A percentile compares a stretch with the other conserved stretches of the same genome.
These are phyloP conservation scores for Lycaena phlaeas DNA, from an alignment of 2,888 invertebrate species.

Conservation along the genomic window DNA sequence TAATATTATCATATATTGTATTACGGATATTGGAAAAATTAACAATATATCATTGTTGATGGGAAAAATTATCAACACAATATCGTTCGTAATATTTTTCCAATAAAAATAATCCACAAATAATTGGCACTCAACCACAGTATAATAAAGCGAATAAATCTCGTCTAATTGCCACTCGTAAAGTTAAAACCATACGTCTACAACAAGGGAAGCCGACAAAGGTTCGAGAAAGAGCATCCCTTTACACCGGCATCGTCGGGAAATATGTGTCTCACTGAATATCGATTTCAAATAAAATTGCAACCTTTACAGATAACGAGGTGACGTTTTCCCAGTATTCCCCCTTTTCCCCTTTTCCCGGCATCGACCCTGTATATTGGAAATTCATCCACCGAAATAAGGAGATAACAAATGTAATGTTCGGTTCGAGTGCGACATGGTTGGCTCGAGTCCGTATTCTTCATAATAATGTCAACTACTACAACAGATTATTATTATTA, in stretches of 20 bases:
- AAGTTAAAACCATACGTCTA: not conserved
- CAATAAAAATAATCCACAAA: slow-evolving; percentile 12
- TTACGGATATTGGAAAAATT: too few relatives aligned
- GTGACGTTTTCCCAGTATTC: slow-evolving; percentile 67
- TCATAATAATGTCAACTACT: slow-evolving; percentile 1
- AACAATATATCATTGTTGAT: too few relatives aligned
- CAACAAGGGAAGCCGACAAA: not conserved
- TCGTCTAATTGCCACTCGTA: not conserved
- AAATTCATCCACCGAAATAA: slow-evolving; percentile 71
- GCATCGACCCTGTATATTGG: slow-evolving; percentile 46
- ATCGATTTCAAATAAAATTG: slow-evolving; percentile 74
- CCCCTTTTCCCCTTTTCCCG: slow-evolving; percentile 60
- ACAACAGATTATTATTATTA: slow-evolving; percentile 1
- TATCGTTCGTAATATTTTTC: not conserved
- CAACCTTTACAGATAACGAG: slow-evolving; percentile 73
- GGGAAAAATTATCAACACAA: too few relatives aligned
- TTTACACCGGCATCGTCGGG: slow-evolving; percentile 20
- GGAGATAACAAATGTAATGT: slow-evolving; percentile 67
- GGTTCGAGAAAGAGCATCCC: not conserved
- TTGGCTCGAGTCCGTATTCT: slow-evolving; percentile 23
- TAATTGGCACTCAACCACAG: slow-evolving; percentile 11
- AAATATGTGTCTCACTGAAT: slow-evolving; percentile 55
- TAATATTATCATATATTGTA: too few relatives aligned
- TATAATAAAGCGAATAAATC: slow-evolving; percentile 2
- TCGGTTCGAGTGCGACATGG: slow-evolving; percentile 33